Conservation (phyloP, 2,888 invertebrate genomes). For the Peribatodes rhomboidaria region DNA sequence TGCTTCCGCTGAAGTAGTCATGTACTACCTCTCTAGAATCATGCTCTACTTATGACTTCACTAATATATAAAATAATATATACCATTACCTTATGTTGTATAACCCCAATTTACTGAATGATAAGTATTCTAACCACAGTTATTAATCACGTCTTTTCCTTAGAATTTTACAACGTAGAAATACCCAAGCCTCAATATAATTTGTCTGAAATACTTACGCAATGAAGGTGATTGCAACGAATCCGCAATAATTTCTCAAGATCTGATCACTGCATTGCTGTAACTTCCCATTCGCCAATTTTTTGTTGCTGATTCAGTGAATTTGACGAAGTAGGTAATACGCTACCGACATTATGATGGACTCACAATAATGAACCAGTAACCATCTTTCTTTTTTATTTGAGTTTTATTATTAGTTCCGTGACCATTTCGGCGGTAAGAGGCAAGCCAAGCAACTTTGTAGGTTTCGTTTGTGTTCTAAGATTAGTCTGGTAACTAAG, state of each 20-base stretch:
- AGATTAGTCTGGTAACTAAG: too few species aligned
- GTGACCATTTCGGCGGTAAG: too few species aligned
- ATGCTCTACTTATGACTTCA: too few species aligned
- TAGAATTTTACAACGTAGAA: constrained; percentile 22
- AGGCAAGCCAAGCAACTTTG: too few species aligned
- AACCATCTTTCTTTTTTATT: neutral
- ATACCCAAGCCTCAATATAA: constrained; percentile 28
- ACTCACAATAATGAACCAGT: neutral
- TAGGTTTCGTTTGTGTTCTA: too few species aligned
- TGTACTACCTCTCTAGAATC: too few species aligned
- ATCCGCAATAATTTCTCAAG: constrained; percentile 21
- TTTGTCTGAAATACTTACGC: constrained; percentile 20
- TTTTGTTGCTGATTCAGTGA: constrained; percentile 24
- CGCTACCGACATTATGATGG: neutral
- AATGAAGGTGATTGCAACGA: constrained; percentile 28
- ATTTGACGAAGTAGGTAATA: constrained; percentile 17
- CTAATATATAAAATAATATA: too few species aligned
- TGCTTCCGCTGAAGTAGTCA: too few species aligned
- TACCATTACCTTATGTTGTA: too few species aligned
- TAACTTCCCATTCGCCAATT: constrained; percentile 27
- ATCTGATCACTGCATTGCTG: constrained; percentile 11
- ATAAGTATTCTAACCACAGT: neutral
- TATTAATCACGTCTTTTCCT: constrained; percentile 21
- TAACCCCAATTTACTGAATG: neutral
- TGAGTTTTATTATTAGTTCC: too few species aligned